Evolutionary conservation across 2,888 invertebrate genomes (phyloP).

Genomic region (Watsonalla binaria): DNA sequence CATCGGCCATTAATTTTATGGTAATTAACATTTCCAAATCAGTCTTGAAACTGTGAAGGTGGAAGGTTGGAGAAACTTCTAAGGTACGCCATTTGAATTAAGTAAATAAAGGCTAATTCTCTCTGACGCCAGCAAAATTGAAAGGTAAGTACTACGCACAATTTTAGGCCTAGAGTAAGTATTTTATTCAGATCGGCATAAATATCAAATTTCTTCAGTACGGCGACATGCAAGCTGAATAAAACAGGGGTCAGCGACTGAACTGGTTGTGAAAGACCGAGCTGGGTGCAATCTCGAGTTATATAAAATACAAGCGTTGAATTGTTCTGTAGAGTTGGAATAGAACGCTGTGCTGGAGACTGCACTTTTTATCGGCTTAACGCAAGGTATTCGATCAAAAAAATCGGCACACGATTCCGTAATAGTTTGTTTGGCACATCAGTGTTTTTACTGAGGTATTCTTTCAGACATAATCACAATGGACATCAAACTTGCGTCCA

Average conservation of each 20-base stretch:
- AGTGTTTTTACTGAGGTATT: slow-evolving; percentile 7
- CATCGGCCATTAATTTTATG: slow-evolving; percentile 32
- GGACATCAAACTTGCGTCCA: slow-evolving; percentile 36
- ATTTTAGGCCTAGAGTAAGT: too few relatives aligned
- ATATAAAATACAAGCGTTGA: slow-evolving; percentile 66
- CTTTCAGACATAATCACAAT: slow-evolving; percentile 24
- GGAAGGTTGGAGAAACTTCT: slow-evolving; percentile 29
- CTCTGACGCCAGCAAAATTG: background rate
- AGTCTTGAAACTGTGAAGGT: slow-evolving; percentile 1
- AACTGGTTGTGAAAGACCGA: slow-evolving; percentile 52
- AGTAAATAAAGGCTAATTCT: background rate
- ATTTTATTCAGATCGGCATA: background rate
- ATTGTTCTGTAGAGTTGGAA: slow-evolving; percentile 43
- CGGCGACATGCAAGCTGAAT: slow-evolving; percentile 9
- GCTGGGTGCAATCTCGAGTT: slow-evolving; percentile 53
- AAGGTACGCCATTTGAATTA: background rate
- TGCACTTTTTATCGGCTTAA: slow-evolving; percentile 34
- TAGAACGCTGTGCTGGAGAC: slow-evolving; percentile 35
- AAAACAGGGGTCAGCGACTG: slow-evolving; percentile 28
- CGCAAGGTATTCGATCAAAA: slow-evolving; percentile 29
- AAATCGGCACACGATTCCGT: slow-evolving; percentile 12
- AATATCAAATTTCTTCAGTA: background rate
- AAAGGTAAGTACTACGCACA: too few relatives aligned
- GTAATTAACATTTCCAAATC: slow-evolving; percentile 31
- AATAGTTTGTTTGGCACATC: slow-evolving; percentile 19